Evolutionary conservation across 1,140 invertebrate species (phyloP).

Genomic region (Pseudomyrmex pallidus): DNA sequence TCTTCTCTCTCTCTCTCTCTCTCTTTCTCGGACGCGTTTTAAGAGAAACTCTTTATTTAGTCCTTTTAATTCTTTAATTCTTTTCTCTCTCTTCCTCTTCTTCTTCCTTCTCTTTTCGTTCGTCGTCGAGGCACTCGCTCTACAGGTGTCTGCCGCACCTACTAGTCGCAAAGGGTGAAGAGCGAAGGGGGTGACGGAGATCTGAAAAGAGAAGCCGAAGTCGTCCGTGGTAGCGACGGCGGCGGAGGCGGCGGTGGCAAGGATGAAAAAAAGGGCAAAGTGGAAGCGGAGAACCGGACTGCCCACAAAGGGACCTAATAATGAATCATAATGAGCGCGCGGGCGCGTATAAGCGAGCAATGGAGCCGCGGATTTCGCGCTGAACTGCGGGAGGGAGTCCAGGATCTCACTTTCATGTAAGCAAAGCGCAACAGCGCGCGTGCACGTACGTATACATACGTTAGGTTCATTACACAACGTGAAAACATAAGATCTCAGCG

Average conservation of each 20-base stretch:
- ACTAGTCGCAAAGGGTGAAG: constrained; percentile 48
- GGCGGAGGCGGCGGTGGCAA: constrained; percentile 9
- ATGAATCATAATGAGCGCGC: constrained; percentile 81
- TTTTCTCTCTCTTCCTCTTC: constrained; percentile 29
- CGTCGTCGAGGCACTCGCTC: constrained; percentile 65
- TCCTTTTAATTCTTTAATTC: constrained; percentile 73
- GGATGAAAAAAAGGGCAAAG: constrained; percentile 68
- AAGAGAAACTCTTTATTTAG: constrained; percentile 66
- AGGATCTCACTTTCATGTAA: constrained; percentile 78
- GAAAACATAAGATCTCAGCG: constrained; percentile 50
- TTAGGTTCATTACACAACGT: constrained; percentile 64
- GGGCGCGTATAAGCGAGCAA: constrained; percentile 54
- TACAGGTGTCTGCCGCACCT: constrained; percentile 77
- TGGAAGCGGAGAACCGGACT: constrained; percentile 76
- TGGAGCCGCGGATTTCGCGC: constrained; percentile 68
- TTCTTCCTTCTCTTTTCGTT: constrained; percentile 35
- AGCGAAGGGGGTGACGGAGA: constrained; percentile 2
- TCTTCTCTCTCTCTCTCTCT: constrained; percentile 45
- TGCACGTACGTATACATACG: constrained; percentile 24
- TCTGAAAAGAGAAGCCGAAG: constrained; percentile 41
- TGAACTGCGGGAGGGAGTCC: constrained; percentile 45
- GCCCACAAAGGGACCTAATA: constrained; percentile 79
- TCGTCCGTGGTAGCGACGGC: background rate
- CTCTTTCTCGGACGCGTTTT: constrained; percentile 52
- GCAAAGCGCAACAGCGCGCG: constrained; percentile 66